Percentiles rank a stretch among this genome's conserved stretches.
Conservation (phyloP, 2,888 invertebrate genomes). For the Gnatocerus cornutus region DNA sequence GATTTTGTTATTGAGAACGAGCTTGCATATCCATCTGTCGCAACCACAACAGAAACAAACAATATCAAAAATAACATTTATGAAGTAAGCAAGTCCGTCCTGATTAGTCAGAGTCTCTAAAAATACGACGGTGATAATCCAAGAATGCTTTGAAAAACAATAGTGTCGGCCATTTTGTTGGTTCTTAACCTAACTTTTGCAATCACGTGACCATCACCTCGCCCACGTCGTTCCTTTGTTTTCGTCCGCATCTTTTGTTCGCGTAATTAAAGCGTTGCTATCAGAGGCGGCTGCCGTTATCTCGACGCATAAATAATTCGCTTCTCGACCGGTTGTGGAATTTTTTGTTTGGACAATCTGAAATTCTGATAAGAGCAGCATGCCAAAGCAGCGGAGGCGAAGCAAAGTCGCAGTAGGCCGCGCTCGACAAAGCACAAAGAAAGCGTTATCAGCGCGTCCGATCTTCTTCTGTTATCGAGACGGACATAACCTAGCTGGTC, state of each 20-base stretch:
- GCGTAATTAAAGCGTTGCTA: constrained; percentile 35
- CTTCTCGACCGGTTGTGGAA: constrained; percentile 15
- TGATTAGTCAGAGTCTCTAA: constrained; percentile 27
- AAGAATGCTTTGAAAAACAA: neutral
- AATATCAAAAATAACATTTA: constrained; percentile 33
- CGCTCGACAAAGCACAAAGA: constrained; percentile 60
- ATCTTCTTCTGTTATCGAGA: constrained; percentile 62
- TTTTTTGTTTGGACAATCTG: constrained; percentile 41
- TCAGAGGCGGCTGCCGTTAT: constrained; percentile 31
- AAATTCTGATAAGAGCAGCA: constrained; percentile 52
- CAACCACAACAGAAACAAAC: constrained; percentile 35
- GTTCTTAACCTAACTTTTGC: constrained; percentile 30
- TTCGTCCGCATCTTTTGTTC: constrained; percentile 38
- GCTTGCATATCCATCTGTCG: constrained; percentile 17
- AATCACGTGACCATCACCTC: constrained; percentile 27
- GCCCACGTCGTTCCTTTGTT: constrained; percentile 39
- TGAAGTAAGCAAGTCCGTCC: constrained; percentile 20
- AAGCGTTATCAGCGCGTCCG: constrained; percentile 44
- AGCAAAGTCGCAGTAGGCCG: constrained; percentile 27
- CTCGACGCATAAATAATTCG: constrained; percentile 37
- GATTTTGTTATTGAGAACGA: neutral
- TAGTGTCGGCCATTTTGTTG: neutral
- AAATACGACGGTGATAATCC: constrained; percentile 28
- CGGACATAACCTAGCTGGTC: constrained; percentile 10
- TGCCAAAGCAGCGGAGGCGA: constrained; percentile 1